Percentiles rank a stretch among this genome's conserved stretches.
Conservation (phyloP, 2,888 invertebrate species). For the Noctua pronuba region DNA sequence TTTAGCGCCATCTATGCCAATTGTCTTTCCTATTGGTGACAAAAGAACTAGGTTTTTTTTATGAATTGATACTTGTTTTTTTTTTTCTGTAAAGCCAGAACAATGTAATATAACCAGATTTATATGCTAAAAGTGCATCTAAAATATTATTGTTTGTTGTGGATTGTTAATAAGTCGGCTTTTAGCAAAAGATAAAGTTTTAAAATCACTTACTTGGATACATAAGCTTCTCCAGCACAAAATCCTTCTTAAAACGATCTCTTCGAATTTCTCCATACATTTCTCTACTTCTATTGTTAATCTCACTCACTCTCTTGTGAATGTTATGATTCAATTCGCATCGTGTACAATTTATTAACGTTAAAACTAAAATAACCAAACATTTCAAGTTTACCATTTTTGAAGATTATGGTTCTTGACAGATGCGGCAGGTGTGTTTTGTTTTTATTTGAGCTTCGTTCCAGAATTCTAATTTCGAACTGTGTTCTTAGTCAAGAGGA, state of each 20-base stretch:
- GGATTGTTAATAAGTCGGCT: not conserved
- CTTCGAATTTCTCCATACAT: slow-evolving; percentile 39
- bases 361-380: slow-evolving; percentile 34
- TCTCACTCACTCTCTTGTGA: slow-evolving; percentile 31
- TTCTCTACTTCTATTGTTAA: slow-evolving; percentile 42
- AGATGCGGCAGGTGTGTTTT: slow-evolving; percentile 15
- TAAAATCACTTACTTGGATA: slow-evolving; percentile 57
- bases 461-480: slow-evolving; percentile 11
- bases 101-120: not conserved
- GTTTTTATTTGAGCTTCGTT: slow-evolving; percentile 26
- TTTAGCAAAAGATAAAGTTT: not conserved
- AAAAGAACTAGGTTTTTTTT: not conserved
- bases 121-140: not conserved
- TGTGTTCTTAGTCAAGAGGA: not conserved
- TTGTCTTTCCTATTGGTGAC: not conserved
- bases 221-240: slow-evolving; percentile 34
- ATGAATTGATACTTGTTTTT: not conserved
- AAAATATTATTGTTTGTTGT: not conserved
- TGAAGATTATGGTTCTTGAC: slow-evolving; percentile 6
- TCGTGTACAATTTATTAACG: slow-evolving; percentile 16
- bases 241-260: not conserved
- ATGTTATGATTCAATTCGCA: slow-evolving; percentile 26
- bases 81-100: not conserved
- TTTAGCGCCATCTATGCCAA: not conserved
- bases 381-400: slow-evolving; percentile 50